A percentile compares a stretch with the other conserved stretches of the same genome.
phyloP scores from a whole-genome alignment of 2,113 vertebrate genomes.

The Apaloderma vittatum region DNA sequence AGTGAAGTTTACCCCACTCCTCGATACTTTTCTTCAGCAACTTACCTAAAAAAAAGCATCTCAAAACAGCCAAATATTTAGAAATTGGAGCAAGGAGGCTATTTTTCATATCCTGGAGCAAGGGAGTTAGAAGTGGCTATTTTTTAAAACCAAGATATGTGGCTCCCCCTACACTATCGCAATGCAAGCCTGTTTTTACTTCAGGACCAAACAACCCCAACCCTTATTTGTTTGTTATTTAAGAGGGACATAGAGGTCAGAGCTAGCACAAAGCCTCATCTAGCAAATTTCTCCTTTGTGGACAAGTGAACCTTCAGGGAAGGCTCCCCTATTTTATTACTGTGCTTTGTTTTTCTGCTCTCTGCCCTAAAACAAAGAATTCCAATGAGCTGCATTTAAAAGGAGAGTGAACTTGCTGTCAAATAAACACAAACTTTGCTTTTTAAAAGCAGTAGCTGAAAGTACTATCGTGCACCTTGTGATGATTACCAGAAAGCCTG shows the following conservation, averaged over 20 bases:
- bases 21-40: neutral
- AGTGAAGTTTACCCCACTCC: neutral
- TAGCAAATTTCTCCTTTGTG: neutral
- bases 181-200: neutral
- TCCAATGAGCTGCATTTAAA: neutral
- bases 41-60: neutral
- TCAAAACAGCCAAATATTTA: neutral
- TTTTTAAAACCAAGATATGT: neutral
- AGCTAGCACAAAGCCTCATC: neutral
- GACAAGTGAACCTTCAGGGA: neutral
- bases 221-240: neutral
- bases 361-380: conserved; percentile 14
- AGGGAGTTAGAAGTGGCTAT: neutral
- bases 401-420: neutral
- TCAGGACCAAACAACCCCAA: neutral
- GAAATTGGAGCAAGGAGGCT: neutral
- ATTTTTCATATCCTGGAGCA: neutral
- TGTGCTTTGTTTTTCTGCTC: neutral
- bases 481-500: neutral
- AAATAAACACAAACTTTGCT: neutral
- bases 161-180: neutral
- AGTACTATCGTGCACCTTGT: neutral
- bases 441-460: neutral
- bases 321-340: neutral
- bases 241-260: neutral